These are phyloP conservation scores for Teleopsis dalmanni DNA, from an alignment of 1,140 invertebrate species.

Conservation along the genomic window DNA sequence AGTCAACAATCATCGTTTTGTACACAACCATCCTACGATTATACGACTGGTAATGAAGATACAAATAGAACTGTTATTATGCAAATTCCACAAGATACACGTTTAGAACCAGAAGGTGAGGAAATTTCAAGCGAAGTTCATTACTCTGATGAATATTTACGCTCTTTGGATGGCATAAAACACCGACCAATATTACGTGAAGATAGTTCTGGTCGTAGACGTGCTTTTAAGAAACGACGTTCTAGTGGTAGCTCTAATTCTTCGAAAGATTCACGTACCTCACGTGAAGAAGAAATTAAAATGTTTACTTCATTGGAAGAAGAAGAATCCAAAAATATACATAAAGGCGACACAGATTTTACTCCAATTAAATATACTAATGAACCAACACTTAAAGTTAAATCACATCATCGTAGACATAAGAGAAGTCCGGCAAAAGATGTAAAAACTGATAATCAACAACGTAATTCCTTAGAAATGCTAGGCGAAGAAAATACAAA, in stretches of 20 bases:
- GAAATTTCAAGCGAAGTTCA: slow-evolving; percentile 25
- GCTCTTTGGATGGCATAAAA: slow-evolving; percentile 54
- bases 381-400: slow-evolving; percentile 27
- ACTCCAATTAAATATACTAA: slow-evolving; percentile 38
- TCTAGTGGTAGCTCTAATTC: slow-evolving; percentile 50
- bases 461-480: slow-evolving; percentile 28
- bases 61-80: background rate
- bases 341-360: slow-evolving; percentile 30
- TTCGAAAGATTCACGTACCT: slow-evolving; percentile 48
- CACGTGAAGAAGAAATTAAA: slow-evolving; percentile 53
- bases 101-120: slow-evolving; percentile 35
- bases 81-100: slow-evolving; percentile 22
- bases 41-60: background rate
- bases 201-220: slow-evolving; percentile 50
- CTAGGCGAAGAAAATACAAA: slow-evolving; percentile 33
- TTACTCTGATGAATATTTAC: slow-evolving; percentile 39
- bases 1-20: slow-evolving; percentile 37
- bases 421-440: slow-evolving; percentile 39
- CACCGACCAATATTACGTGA: slow-evolving; percentile 49
- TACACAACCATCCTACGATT: slow-evolving; percentile 28
- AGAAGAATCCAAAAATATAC: slow-evolving; percentile 46
- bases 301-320: slow-evolving; percentile 55
- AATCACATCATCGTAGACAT: slow-evolving; percentile 21
- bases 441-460: slow-evolving; percentile 6
- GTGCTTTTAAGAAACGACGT: slow-evolving; percentile 51